phyloP scores from a whole-genome alignment of 2,888 invertebrate genomes.

The Caenorhabditis becei region DNA sequence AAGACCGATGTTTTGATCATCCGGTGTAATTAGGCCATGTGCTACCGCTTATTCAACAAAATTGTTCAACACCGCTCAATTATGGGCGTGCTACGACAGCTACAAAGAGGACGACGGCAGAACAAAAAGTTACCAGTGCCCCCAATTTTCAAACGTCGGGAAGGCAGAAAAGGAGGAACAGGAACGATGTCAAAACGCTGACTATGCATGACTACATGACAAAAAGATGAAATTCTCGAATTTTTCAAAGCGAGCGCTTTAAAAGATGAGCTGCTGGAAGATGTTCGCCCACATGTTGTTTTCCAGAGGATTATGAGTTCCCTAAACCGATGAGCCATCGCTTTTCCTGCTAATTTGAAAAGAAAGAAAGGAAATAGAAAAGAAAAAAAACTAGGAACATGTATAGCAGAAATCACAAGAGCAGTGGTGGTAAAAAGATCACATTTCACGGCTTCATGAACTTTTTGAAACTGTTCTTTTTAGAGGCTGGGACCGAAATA shows the following conservation, averaged over 20 bases:
- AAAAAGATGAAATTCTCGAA: background rate
- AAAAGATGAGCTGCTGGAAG: background rate
- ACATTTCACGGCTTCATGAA: conserved; percentile 45
- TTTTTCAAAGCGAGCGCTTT: background rate
- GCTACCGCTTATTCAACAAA: conserved; percentile 9
- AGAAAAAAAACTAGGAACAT: background rate
- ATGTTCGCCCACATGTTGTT: conserved; percentile 9
- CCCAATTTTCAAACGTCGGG: background rate
- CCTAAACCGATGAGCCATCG: conserved; percentile 5
- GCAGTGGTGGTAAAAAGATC: conserved; percentile 34
- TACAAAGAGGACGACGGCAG: background rate
- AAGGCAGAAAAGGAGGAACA: background rate
- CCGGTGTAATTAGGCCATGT: conserved; percentile 46
- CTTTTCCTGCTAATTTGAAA: background rate
- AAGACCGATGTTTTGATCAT: conserved; percentile 55
- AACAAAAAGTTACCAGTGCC: background rate
- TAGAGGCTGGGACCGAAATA: conserved; percentile 8
- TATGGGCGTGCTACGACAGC: conserved; percentile 5
- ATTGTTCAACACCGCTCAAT: conserved; percentile 49
- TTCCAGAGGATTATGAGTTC: conserved; percentile 14
- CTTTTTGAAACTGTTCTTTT: conserved; percentile 44
- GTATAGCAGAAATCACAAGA: conserved; percentile 6
- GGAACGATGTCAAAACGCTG: background rate
- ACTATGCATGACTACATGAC: background rate
- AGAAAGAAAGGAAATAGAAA: background rate